These are phyloP conservation scores for Trachelipus rathkii DNA, from an alignment of 1,140 invertebrate genomes.

Conservation along the genomic window DNA sequence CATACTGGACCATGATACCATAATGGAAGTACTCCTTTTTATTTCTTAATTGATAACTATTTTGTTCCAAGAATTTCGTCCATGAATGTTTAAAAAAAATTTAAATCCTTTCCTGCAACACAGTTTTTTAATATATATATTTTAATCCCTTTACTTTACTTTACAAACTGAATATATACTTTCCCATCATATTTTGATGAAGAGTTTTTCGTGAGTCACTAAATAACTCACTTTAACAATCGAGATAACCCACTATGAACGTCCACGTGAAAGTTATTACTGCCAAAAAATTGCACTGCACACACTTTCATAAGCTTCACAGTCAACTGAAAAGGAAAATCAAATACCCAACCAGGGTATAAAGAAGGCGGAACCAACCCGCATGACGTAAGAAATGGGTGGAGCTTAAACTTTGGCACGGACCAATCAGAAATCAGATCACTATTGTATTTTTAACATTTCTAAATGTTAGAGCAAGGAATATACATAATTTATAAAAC, in stretches of 20 bases:
- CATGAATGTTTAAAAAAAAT: no score
- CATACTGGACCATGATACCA: no score
- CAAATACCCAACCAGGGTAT: not conserved
- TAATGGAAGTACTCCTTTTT: no score
- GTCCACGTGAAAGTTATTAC: not conserved
- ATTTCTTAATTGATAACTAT: no score
- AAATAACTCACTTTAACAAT: not conserved
- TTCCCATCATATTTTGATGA: not conserved
- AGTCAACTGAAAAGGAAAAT: not conserved
- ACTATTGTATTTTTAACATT: slow-evolving; percentile 1
- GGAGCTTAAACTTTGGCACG: not conserved
- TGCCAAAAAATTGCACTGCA: not conserved
- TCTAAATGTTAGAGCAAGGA: not conserved
- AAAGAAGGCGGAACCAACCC: not conserved
- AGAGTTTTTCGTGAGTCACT: not conserved
- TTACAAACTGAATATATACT: not conserved
- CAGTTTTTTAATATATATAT: no score
- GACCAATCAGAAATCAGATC: not conserved
- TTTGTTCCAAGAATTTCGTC: no score
- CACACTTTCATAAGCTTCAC: not conserved
- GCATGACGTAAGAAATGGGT: not conserved
- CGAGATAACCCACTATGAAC: not conserved
- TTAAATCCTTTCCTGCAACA: no score
- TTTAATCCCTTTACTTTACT: not conserved
- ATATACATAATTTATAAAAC: not conserved